phyloP scores from a whole-genome alignment of 2,888 invertebrate genomes.

The Drosophila niveifrons region DNA sequence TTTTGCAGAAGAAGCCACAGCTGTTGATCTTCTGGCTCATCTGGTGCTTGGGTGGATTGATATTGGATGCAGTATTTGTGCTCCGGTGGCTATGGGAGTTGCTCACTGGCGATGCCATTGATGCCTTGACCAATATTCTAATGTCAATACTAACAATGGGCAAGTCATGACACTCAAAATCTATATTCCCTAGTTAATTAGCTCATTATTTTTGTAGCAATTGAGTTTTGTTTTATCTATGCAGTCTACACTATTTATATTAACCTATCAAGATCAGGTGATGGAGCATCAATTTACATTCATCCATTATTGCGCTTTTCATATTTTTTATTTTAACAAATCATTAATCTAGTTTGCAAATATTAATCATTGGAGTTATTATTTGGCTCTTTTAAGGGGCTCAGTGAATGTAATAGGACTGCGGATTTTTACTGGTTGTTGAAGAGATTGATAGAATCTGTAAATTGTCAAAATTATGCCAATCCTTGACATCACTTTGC shows the following conservation, averaged over 20 bases:
- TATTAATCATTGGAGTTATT: neutral
- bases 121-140: constrained; percentile 67
- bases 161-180: constrained; percentile 7
- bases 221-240: constrained; percentile 63
- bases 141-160: constrained; percentile 66
- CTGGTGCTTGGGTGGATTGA: constrained; percentile 53
- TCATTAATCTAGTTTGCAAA: neutral
- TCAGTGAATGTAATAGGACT: neutral
- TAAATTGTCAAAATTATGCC: constrained; percentile 36
- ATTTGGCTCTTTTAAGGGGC: constrained; percentile 11
- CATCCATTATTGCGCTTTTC: constrained; percentile 9
- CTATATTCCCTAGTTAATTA: neutral
- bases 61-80: constrained; percentile 53
- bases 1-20: constrained; percentile 46
- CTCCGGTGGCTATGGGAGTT: constrained; percentile 54
- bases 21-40: constrained; percentile 56
- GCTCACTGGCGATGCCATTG: constrained; percentile 56
- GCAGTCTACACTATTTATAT: constrained; percentile 59
- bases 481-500: constrained; percentile 31
- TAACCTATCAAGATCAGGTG: constrained; percentile 17
- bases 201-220: constrained; percentile 28
- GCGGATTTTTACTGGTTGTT: neutral
- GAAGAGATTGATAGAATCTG: constrained; percentile 24
- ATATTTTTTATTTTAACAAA: constrained; percentile 26
- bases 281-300: neutral